Percentiles rank a stretch among this genome's conserved stretches.
Conservation (phyloP, 2,113 vertebrate species). For the Saccopteryx bilineata region DNA sequence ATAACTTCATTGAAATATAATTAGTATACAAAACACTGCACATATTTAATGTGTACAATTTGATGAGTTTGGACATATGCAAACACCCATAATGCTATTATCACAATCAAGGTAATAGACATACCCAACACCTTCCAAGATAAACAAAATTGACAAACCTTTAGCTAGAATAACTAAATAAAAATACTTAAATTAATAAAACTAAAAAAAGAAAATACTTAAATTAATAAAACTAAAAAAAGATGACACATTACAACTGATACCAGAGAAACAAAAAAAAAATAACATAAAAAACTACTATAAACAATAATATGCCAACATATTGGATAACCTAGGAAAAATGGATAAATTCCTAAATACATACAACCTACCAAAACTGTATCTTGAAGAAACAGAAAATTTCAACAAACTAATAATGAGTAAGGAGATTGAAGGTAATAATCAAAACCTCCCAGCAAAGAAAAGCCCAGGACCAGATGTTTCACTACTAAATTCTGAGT, state of each 20-base stretch:
- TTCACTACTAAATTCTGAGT: background rate
- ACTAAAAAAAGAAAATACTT: background rate
- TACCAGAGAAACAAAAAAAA: constrained; percentile 1
- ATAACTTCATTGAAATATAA: constrained; percentile 10
- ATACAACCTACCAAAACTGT: background rate
- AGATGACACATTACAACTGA: background rate
- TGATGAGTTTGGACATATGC: background rate
- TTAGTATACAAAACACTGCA: background rate
- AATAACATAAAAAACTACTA: background rate
- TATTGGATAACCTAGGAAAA: background rate
- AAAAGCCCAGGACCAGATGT: background rate
- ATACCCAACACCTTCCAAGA: background rate
- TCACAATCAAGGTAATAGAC: background rate
- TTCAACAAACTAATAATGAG: background rate
- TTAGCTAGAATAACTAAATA: background rate
- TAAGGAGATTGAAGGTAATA: background rate
- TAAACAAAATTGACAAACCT: background rate
- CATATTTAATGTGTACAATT: background rate
- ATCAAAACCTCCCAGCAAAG: constrained; percentile 10
- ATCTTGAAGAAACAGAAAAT: background rate
- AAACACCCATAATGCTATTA: background rate
- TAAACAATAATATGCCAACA: background rate
- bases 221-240: constrained; percentile 12
- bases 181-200: background rate
- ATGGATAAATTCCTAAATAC: background rate